These are phyloP conservation scores for Congeria kusceri DNA, from an alignment of 2,888 invertebrate genomes.

Conservation along the genomic window DNA sequence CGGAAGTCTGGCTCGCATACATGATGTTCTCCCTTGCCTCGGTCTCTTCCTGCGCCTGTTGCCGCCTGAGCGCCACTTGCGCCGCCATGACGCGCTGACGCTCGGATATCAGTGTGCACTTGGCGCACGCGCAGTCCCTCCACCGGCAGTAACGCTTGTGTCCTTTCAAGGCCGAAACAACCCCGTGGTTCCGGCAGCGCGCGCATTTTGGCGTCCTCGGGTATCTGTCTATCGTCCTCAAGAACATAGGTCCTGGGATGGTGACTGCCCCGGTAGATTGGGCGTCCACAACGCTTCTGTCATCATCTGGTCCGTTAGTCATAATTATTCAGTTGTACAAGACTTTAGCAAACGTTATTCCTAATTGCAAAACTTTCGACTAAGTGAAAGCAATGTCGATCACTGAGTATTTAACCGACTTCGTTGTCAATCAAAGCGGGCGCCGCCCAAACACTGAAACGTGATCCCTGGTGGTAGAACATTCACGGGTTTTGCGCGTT, in stretches of 20 bases:
- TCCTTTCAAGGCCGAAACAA: constrained; percentile 95
- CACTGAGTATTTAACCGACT: neutral
- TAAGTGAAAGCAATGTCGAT: neutral
- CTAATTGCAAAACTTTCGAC: neutral
- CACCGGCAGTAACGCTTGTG: constrained; percentile 96
- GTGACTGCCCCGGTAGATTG: neutral
- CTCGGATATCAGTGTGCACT: constrained; percentile 99
- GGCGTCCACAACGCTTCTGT: neutral
- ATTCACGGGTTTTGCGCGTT: too few species aligned
- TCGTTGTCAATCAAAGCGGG: neutral
- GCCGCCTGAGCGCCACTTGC: constrained; percentile 96
- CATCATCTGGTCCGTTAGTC: constrained; percentile 36
- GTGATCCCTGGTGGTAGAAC: neutral
- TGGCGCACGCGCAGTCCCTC: constrained; percentile 97
- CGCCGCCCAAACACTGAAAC: constrained; percentile 1
- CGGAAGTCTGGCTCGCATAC: constrained; percentile 86
- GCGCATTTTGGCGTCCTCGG: constrained; percentile 99
- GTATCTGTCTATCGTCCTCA: constrained; percentile 90
- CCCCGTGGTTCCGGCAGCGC: constrained; percentile 98
- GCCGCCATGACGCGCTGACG: constrained; percentile 99
- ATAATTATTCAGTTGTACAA: constrained; percentile 5
- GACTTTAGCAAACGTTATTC: neutral
- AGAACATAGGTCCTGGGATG: constrained; percentile 43
- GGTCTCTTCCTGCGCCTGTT: constrained; percentile 98
- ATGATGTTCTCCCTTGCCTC: constrained; percentile 96